Base-by-base conservation (phyloP, 1,140 invertebrate genomes). In the Batillaria attramentaria region DNA sequence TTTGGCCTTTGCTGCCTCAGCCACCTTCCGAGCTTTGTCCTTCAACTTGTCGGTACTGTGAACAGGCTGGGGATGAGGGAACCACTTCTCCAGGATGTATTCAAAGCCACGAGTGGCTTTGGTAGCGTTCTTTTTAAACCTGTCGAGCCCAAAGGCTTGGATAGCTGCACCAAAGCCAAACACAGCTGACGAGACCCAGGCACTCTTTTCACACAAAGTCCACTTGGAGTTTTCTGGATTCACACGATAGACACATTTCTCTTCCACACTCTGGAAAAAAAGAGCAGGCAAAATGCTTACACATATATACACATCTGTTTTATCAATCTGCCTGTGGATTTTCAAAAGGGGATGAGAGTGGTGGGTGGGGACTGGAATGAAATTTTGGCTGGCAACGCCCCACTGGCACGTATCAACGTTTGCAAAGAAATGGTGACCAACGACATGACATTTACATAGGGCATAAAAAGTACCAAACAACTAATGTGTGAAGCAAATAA, bases 141-240 rank as follows among this genome's bases (percentile, higher is more conserved):
- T 92, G 66, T 97, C 95, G 69, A 96, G 91, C 16, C 96, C 96
- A 91, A 97, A 97, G 3, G 95, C 94, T 83, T 96, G 94, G 68
- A 98, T 96, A 0, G 96, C 95, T 66, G 94, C 90, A n/a, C 95
- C 94, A 86, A 98, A 95, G 33, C 96, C 96, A 90, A 94, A 95
- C 16, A 98, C 94, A 3, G 76, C 70, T 24, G 96, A 97, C 84
- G 96, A 95, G 37, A 98, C 94, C 94, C 95, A 97, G 0, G 96
- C 96, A 1, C 94, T 94, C 78, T 96, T 92, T 57, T 94, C 91
- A 13, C 95, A 95, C 39, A 95, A 89, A 4, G 96, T 98, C 90
- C 94, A 94, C 13, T 93, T 92, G 13, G 93, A 91, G 87, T 95
- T 94, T 65, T 95, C 93, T 8, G 94, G 93, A 78, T 93, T 93